These are phyloP conservation scores for Noctua pronuba DNA, from an alignment of 2,888 invertebrate genomes.

Conservation along the genomic window DNA sequence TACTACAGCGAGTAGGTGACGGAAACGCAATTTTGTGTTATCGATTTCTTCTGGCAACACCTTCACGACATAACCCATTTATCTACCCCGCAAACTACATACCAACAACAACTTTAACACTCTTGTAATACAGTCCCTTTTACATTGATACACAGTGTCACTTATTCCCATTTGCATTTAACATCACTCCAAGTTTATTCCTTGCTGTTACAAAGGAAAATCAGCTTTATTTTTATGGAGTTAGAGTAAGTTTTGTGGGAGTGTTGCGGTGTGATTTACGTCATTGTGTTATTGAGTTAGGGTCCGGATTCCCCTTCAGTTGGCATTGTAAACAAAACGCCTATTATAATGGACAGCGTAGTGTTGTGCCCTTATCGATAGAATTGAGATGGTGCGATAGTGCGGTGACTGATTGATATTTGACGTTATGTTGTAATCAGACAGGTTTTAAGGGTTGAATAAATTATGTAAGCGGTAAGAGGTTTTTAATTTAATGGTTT, in stretches of 20 bases:
- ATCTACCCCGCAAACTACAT: constrained; percentile 44
- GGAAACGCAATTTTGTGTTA: constrained; percentile 80
- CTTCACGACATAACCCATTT: constrained; percentile 46
- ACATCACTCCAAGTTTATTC: constrained; percentile 54
- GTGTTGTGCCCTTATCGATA: constrained; percentile 75
- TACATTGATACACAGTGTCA: constrained; percentile 46
- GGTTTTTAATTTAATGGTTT: constrained; percentile 19
- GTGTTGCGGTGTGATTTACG: constrained; percentile 61
- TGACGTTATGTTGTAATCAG: constrained; percentile 44
- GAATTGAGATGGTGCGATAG: constrained; percentile 62
- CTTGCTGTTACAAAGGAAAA: constrained; percentile 51
- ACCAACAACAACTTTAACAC: constrained; percentile 61
- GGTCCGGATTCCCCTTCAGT: constrained; percentile 83
- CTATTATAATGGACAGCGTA: constrained; percentile 87
- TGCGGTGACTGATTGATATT: constrained; percentile 55
- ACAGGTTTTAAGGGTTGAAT: constrained; percentile 39
- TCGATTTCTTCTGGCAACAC: constrained; percentile 74
- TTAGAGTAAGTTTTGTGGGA: constrained; percentile 61
- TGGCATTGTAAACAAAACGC: constrained; percentile 89
- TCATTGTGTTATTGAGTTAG: constrained; percentile 61
- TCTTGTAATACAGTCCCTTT: constrained; percentile 62
- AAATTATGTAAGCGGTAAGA: background rate
- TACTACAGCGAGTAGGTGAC: constrained; percentile 73
- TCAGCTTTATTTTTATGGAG: constrained; percentile 36
- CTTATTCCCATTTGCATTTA: constrained; percentile 56